Evolutionary conservation across 2,113 vertebrate species (phyloP), one percentile per base, ranked within the genome.

Genomic region (Sinocyclocheilus rhinocerous): DNA sequence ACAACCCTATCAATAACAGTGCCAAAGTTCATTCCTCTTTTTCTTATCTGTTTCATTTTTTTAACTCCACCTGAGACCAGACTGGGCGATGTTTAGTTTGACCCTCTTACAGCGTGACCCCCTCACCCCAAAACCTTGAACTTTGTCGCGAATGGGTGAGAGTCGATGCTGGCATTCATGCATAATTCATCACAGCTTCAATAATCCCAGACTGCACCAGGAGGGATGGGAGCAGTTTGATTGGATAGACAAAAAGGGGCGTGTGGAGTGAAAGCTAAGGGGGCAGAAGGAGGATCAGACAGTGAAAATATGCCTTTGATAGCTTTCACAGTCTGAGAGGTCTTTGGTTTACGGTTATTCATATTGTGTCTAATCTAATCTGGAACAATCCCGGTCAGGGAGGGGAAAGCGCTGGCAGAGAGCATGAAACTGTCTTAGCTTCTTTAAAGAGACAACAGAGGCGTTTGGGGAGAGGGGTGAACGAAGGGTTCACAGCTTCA

Each of bases 221-320:
- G 65, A 73, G 67, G 94, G 94, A 94, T 95, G 93, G 67, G 81
- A 85, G 48, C 70, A 61, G 93, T 93, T 93, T 93, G 92, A 92
- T 93, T 92, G 92, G 92, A 92, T 93, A 92, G 93, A 82, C 80
- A 91, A 91, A 91, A 78, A 33, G 76, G 84, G 59, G 57, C 52
- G 55, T 84, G 48, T 69, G 84, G 79, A 76, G 76, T 88, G 93
- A 94, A 91, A 92, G 92, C 93, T 92, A 84, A 91, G 89, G 90
- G 90, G 92, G 80, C 83, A 92, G 90, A 92, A 93, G 93, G 92
- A 93, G 94, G 94, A 95, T 95, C 94, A 95, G 93, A 95, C 63
- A 82, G 80, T 95, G 93, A 92, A 95, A 95, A 95, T 95, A 95
- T 94, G 93, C 94, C 93, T 94, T 95, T 94, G 93, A 94, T 94